Percentiles rank a stretch among this genome's conserved stretches.
phyloP scores from a whole-genome alignment of 2,113 vertebrate genomes.

The Carassius gibelio region DNA sequence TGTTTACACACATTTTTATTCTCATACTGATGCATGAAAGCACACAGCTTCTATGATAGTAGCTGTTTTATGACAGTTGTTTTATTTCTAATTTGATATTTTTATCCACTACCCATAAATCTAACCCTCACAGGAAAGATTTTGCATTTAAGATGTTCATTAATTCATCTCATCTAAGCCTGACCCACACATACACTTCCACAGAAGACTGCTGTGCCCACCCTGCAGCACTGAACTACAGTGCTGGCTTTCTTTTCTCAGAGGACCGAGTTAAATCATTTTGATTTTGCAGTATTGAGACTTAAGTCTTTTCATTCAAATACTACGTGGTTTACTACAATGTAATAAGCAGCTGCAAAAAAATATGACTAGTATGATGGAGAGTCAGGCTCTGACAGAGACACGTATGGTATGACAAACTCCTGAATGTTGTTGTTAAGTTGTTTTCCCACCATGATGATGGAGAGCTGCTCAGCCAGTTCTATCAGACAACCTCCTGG shows the following conservation, averaged over 20 bases:
- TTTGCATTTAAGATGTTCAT: slow-evolving; percentile 3
- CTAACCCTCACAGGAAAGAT: background rate
- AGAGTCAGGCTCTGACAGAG: background rate
- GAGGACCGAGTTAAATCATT: background rate
- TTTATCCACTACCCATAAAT: background rate
- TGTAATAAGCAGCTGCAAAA: too few relatives aligned
- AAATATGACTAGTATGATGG: too few relatives aligned
- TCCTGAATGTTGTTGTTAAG: slow-evolving; percentile 80
- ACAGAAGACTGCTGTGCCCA: slow-evolving; percentile 24
- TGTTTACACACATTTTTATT: background rate
- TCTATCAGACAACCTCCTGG: slow-evolving; percentile 79
- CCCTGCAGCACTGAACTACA: slow-evolving; percentile 43
- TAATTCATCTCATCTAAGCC: slow-evolving; percentile 9
- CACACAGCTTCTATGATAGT: background rate
- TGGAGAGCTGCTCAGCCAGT: slow-evolving; percentile 79
- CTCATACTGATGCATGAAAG: background rate
- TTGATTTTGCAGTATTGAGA: background rate
- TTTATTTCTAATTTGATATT: background rate
- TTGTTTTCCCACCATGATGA: slow-evolving; percentile 83
- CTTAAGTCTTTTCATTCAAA: background rate
- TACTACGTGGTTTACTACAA: too few relatives aligned
- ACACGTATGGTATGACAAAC: slow-evolving; percentile 77
- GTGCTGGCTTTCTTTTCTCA: slow-evolving; percentile 23
- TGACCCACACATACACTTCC: slow-evolving; percentile 9
- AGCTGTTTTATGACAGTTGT: background rate